A percentile compares a stretch with the other conserved stretches of the same genome.
Evolutionary conservation across 2,113 vertebrate species (phyloP).

Genomic region (Pimephales promelas): DNA sequence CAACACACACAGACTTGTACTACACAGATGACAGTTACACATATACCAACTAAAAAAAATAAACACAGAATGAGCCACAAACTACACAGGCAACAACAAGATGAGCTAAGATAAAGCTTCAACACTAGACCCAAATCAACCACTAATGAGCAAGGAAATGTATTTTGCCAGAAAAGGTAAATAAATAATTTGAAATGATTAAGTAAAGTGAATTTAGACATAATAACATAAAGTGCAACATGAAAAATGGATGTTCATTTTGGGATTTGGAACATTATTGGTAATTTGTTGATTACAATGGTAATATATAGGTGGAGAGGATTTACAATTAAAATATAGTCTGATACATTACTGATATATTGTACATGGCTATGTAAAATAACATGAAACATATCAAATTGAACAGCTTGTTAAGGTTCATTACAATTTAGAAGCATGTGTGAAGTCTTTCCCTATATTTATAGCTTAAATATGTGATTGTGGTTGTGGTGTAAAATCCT

Average conservation of each 20-base stretch:
- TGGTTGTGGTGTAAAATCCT: background rate
- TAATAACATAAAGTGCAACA: background rate
- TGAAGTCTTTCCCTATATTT: conserved; percentile 1
- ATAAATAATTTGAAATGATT: background rate
- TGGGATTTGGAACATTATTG: background rate
- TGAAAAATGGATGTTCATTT: background rate
- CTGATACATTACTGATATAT: background rate
- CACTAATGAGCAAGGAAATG: background rate
- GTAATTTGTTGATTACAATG: background rate
- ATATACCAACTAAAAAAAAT: background rate
- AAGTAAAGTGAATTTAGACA: background rate
- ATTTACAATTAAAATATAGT: too few relatives aligned
- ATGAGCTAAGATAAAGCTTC: conserved; percentile 3
- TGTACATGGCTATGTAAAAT: background rate
- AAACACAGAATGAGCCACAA: conserved; percentile 19
- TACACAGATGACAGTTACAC: background rate
- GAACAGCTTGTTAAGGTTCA: conserved; percentile 61
- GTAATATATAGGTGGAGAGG: background rate
- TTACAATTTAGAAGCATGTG: conserved; percentile 56
- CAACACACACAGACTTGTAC: conserved; percentile 34
- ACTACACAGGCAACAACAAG: conserved; percentile 43
- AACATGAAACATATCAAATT: conserved; percentile 52
- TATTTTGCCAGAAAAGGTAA: background rate
- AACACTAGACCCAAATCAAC: conserved; percentile 19
- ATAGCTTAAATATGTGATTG: background rate